Evolutionary conservation across 2,797 vertebrate species (phyloP), one percentile per base, ranked within the genome.

Genomic region (Geotrypetes seraphini): DNA sequence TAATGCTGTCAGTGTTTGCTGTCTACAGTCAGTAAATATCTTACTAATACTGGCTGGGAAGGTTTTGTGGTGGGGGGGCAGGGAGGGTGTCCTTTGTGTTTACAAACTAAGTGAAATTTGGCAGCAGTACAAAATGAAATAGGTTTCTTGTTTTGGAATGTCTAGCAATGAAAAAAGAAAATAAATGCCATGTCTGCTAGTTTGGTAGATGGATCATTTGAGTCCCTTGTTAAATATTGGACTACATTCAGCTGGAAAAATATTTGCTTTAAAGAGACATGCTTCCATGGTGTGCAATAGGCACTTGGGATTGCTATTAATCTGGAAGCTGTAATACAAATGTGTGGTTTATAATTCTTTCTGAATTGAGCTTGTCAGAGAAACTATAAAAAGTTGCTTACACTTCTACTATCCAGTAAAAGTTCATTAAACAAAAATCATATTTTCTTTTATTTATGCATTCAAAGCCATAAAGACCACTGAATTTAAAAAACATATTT

Each of bases 31-130:
- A n/a, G n/a, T n/a, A n/a, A n/a, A n/a, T n/a, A n/a, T n/a, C n/a
- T n/a, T n/a, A n/a, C n/a, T 23, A 20, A 11, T 1, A 12, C 40
- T 26, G 44, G 9, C 30, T 45, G 43, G 44, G 58, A 43, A 55
- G 60, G 46, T 36, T 46, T 50, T 63, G n/a, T n/a, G n/a, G n/a
- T n/a, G n/a, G n/a, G n/a, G n/a, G n/a, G n/a, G n/a, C n/a, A n/a
- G n/a, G n/a, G n/a, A n/a, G n/a, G n/a, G n/a, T 59, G 43, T 57
- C 64, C 43, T 60, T 43, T 12, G 1, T 67, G 39, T 61, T 65
- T 67, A 60, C 47, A 54, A 34, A 56, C 63, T 42, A 28, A 59
- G 47, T 53, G 31, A 38, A 66, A 28, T 50, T 66, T 65, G 60
- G 46, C 58, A 53, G 45, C 25, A 2, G 0, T 46, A 54, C 47